phyloP scores from a whole-genome alignment of 1,140 invertebrate genomes.

The Pteromalus puparum region DNA sequence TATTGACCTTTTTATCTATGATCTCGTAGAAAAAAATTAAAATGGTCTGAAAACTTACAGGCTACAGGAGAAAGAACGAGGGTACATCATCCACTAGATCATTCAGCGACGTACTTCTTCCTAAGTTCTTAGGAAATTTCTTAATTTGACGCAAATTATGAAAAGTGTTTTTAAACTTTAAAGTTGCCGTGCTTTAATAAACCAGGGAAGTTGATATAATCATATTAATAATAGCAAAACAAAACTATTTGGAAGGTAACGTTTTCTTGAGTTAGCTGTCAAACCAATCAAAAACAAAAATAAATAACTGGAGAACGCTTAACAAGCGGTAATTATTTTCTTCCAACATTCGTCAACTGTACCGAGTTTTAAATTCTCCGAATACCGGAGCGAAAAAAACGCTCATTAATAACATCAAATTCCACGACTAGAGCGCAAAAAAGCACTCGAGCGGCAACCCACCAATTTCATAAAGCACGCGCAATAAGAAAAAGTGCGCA shows the following conservation, averaged over 20 bases:
- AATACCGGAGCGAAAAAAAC: background rate
- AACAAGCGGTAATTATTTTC: too few species aligned
- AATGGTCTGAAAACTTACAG: too few species aligned
- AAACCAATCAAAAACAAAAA: background rate
- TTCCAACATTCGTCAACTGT: background rate
- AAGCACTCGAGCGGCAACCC: background rate
- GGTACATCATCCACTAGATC: too few species aligned
- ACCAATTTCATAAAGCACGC: background rate
- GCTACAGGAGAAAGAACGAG: too few species aligned
- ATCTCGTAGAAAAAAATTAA: too few species aligned
- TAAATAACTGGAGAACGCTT: background rate
- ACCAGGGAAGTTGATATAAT: conserved; percentile 9
- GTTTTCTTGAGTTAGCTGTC: background rate
- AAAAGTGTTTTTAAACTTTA: conserved; percentile 18
- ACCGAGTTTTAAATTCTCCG: background rate
- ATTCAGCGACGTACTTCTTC: background rate
- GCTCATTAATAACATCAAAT: background rate
- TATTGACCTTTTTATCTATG: too few species aligned
- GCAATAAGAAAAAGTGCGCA: background rate
- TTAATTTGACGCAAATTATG: conserved; percentile 22
- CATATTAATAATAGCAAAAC: background rate
- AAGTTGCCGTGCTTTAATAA: background rate
- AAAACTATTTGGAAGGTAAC: background rate
- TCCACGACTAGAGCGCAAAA: background rate
- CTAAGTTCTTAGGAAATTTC: background rate